Base-by-base conservation (phyloP, 2,888 invertebrate species). In the Callinectes sapidus region DNA sequence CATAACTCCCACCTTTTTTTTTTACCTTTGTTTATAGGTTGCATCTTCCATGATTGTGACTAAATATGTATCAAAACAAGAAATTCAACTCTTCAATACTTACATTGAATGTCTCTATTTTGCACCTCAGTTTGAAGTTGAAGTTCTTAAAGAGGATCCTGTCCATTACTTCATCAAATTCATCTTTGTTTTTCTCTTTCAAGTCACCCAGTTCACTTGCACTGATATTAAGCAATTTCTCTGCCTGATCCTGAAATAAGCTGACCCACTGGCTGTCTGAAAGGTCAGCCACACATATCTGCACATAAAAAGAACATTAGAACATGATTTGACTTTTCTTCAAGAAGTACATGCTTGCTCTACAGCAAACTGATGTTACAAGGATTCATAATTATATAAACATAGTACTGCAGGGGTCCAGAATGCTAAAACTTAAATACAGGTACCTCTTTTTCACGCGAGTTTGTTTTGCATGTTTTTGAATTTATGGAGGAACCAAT, bases 191-290 rank as follows among this genome's bases (percentile, higher is more conserved):
- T 3, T 95, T 95, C 61, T 96, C 95, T 91, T 95, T 95, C 94
- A 96, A 94, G 48, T 97, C 96, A 0, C 99, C 99, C 54, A 99
- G 96, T 95, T 98, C 97, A 77, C 97, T 97, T 0, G 98, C 97
- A 0, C 96, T 96, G 91, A 96, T 96, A 6, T 97, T 97, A 39
- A 99, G 95, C 94, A 99, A 96, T 92, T 97, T 96, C 95, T 98
- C 98, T 0, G 97, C 98, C 48, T 97, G 96, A 88, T 98, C 97
- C 95, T 94, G 93, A 96, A 99, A 99, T 94, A 98, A 97, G 1
- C 98, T 99, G 14, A 98, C 97, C 97, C 99, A 99, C 95, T 97
- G 97, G 95, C 97, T 97, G 90, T 97, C 98, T 1, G 98, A 97
- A 96, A 97, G 97, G 96, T 99, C 99, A 0, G 97, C 97, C 92